Base-by-base conservation (phyloP, 2,113 vertebrate species). In the human (Homo sapiens) region DNA sequence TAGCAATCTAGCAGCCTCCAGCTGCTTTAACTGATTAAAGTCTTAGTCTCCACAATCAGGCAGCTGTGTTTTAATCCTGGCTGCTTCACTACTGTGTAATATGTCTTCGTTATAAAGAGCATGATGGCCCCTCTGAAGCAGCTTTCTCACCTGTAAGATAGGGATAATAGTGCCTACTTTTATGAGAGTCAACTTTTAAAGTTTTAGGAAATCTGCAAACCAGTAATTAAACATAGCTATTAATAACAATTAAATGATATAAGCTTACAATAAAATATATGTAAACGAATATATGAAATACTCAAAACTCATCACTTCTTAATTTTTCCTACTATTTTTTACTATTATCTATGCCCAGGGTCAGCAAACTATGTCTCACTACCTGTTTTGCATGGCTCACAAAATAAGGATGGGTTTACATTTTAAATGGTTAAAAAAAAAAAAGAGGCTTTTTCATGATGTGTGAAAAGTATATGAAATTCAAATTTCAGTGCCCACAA, bases 391-490 rank as follows among this genome's bases (percentile, higher is more conserved):
- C 35, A 80, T 59, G 38, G 35, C 3, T 73, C 20, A 14, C 6
- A 78, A 90, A 35, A 8, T 66, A 81, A 81, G 40, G 84, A 73
- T 61, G 30, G 5, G 61, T 40, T 92, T 48, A 82, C 14, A 57
- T 40, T 72, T 84, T 76, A 86, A 86, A 81, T 90, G 52, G 27
- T 27, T 95, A 68, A 95, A 68, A 66, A 75, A 95, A 79, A 75
- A 85, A 25, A 84, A 70, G 40, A 80, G n/a, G 86, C 45, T 70
- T 80, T 14, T 66, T 82, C 38, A 64, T 70, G 18, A 40, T 6
- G 61, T 10, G 35, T 89, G 16, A 83, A 95, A 87, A 55, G 79
- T 89, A 20, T 48, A 78, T 96, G 83, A 96, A 92, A 84, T 92
- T 64, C 57, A 59, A 23, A 59, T 59, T 59, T 22, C 64, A 89